phyloP scores from a whole-genome alignment of 35 echinoderm and acorn worm genomes.

The Anneissia japonica region DNA sequence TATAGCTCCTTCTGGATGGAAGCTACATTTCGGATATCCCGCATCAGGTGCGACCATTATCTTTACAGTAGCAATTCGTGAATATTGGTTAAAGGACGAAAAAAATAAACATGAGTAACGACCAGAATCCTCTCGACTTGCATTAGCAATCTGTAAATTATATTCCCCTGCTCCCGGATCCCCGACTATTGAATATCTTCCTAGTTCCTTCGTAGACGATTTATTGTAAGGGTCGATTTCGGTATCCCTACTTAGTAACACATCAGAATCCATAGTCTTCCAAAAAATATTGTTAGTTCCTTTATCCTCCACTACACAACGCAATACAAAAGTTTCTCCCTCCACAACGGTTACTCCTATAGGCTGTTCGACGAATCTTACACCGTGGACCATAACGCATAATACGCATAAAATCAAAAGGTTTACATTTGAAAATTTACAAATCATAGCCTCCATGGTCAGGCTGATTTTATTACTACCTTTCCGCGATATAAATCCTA shows the following conservation, averaged over 20 bases:
- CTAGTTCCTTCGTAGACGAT: background rate
- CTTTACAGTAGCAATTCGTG: background rate
- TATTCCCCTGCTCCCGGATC: background rate
- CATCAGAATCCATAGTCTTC: background rate
- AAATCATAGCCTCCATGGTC: background rate
- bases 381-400: background rate
- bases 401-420: background rate
- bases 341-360: background rate
- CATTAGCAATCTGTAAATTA: background rate
- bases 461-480: background rate
- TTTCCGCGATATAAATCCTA: background rate
- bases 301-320: background rate
- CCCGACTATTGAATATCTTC: background rate
- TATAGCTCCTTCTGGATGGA: background rate
- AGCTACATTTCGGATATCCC: background rate
- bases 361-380: background rate
- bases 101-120: background rate
- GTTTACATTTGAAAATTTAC: too few species aligned
- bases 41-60: background rate
- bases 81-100: background rate
- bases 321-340: background rate
- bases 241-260: background rate
- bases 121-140: background rate
- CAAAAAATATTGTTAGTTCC: background rate
- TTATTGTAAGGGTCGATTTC: background rate